A percentile compares a stretch with the other conserved stretches of the same genome.
phyloP scores from a whole-genome alignment of 2,797 vertebrate species.

The Erpetoichthys calabaricus region DNA sequence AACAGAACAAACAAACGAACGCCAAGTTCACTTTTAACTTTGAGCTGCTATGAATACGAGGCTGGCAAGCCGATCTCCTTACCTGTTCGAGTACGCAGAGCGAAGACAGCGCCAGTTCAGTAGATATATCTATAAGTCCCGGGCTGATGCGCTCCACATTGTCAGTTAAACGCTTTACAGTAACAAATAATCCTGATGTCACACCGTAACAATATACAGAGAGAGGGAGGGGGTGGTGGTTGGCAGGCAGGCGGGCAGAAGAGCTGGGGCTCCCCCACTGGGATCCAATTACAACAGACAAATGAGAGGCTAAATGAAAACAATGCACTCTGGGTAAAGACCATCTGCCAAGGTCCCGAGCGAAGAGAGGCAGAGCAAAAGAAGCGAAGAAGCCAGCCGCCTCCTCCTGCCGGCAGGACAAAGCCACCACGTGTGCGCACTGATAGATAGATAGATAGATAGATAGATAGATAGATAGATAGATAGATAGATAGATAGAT shows the following conservation, averaged over 20 bases:
- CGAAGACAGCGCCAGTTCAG: conserved; percentile 14
- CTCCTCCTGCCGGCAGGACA: background rate
- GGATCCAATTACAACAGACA: conserved; percentile 66
- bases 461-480: too few species aligned
- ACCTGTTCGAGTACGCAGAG: conserved; percentile 16
- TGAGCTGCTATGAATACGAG: background rate
- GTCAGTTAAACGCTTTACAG: conserved; percentile 25
- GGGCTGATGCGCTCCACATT: conserved; percentile 31
- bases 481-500: too few species aligned
- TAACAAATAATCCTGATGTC: conserved; percentile 35
- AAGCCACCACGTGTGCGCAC: too few species aligned
- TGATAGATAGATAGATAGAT: too few species aligned
- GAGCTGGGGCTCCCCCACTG: conserved; percentile 31
- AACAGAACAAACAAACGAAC: background rate
- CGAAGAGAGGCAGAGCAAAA: background rate
- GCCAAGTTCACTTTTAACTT: background rate
- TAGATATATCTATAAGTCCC: conserved; percentile 28
- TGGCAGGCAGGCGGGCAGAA: conserved; percentile 7
- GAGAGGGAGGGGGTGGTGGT: background rate
- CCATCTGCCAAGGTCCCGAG: conserved; percentile 9
- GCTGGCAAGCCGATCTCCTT: conserved; percentile 16
- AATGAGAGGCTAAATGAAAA: conserved; percentile 49
- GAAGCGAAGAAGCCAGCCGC: background rate
- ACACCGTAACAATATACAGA: conserved; percentile 29
- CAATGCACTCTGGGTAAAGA: conserved; percentile 17